Conservation (phyloP, 2,113 vertebrate species). For the Poeciliopsis occidentalis region DNA sequence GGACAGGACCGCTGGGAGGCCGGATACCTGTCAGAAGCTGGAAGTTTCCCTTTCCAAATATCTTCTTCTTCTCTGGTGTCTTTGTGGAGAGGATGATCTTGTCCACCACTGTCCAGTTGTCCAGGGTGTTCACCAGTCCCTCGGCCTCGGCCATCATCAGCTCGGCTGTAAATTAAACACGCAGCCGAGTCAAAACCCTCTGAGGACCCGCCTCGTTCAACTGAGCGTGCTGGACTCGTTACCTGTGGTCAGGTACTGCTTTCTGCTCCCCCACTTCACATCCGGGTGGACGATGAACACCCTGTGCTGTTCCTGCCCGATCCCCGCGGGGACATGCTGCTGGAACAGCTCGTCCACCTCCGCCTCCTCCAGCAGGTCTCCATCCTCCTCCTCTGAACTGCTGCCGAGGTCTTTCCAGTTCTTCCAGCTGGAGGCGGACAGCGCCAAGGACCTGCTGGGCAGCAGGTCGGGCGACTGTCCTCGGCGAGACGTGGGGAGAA, state of each 20-base stretch:
- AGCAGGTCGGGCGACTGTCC: not conserved
- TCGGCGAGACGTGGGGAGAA: not conserved
- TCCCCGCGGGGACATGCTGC: conserved; percentile 52
- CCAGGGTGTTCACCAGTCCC: conserved; percentile 87
- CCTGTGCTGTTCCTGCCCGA: conserved; percentile 73
- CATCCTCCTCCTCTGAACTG: not conserved
- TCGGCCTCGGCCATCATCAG: conserved; percentile 88
- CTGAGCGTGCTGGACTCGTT: not conserved
- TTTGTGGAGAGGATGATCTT: conserved; percentile 86
- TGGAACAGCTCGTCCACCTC: conserved; percentile 82
- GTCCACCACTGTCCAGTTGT: conserved; percentile 86
- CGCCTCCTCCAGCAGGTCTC: conserved; percentile 57
- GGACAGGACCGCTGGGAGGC: not conserved
- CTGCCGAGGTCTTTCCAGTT: not conserved
- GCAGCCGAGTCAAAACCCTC: not conserved
- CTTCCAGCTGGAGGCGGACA: conserved; percentile 35
- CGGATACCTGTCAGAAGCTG: conserved; percentile 84
- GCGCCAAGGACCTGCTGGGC: conserved; percentile 30
- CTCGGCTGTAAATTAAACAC: conserved; percentile 75
- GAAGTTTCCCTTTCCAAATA: conserved; percentile 91
- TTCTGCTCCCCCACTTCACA: conserved; percentile 85
- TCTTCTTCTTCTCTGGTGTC: conserved; percentile 82
- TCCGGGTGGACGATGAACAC: conserved; percentile 90
- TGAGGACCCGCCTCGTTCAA: not conserved
- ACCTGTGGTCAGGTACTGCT: conserved; percentile 83